phyloP scores from a whole-genome alignment of 2,888 invertebrate species.

The Caenorhabditis uteleia region DNA sequence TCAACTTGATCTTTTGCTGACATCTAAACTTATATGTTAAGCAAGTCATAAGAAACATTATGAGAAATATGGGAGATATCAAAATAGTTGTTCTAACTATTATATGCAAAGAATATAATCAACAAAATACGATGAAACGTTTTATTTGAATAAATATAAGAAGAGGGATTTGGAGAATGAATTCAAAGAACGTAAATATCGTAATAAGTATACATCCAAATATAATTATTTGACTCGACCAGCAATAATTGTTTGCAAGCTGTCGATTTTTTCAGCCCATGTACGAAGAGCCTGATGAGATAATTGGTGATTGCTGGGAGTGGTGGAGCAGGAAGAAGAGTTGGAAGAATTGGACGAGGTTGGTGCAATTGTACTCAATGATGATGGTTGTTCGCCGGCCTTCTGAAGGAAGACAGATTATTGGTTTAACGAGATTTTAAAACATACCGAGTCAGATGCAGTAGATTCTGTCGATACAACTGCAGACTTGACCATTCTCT shows the following conservation, averaged over 20 bases:
- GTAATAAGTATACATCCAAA: neutral
- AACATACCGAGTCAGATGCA: neutral
- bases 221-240: neutral
- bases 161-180: too few relatives aligned
- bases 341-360: neutral
- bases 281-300: constrained; percentile 18
- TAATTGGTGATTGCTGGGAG: too few relatives aligned
- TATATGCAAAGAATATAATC: neutral
- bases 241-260: constrained; percentile 20
- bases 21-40: constrained; percentile 16
- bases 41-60: neutral
- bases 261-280: constrained; percentile 35
- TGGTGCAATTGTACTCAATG: too few relatives aligned
- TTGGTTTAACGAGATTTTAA: too few relatives aligned
- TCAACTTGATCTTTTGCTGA: constrained; percentile 55
- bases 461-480: neutral
- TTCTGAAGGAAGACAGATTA: too few relatives aligned
- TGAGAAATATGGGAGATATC: neutral
- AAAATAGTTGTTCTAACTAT: constrained; percentile 1
- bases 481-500: neutral
- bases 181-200: neutral
- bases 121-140: neutral
- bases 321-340: too few relatives aligned
- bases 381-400: neutral
- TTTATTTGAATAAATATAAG: neutral